These are phyloP conservation scores for Pelochelys cantorii DNA, from an alignment of 2,797 vertebrate genomes.

Conservation along the genomic window DNA sequence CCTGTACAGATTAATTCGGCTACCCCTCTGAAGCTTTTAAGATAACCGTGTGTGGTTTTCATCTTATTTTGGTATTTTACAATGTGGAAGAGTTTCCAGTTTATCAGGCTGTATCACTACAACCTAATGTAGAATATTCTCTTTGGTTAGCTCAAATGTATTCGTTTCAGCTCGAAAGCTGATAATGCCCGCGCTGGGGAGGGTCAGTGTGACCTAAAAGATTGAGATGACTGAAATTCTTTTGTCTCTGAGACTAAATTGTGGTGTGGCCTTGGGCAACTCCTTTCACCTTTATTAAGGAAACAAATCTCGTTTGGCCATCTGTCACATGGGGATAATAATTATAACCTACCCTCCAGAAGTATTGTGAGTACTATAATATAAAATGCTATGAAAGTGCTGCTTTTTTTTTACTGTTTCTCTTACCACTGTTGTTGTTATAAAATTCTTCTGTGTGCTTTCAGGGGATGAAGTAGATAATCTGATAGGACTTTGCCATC, in stretches of 20 bases:
- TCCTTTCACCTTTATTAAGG: constrained; percentile 8
- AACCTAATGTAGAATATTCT: constrained; percentile 13
- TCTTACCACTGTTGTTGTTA: not conserved
- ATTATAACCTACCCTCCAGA: constrained; percentile 24
- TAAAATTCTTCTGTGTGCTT: constrained; percentile 21
- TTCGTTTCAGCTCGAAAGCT: not conserved
- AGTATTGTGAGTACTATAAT: not conserved
- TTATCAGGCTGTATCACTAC: not conserved
- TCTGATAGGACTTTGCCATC: not conserved
- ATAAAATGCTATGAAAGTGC: not conserved
- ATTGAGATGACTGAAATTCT: not conserved
- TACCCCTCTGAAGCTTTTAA: no score
- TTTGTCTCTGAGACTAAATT: not conserved
- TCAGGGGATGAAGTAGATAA: not conserved
- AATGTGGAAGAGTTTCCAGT: not conserved
- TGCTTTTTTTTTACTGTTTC: constrained; percentile 27
- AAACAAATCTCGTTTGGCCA: not conserved
- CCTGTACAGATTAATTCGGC: no score
- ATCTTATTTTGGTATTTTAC: constrained; percentile 16
- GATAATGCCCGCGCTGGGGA: constrained; percentile 13
- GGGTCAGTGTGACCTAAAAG: not conserved
- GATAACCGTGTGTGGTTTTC: constrained; percentile 55
- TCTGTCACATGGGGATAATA: constrained; percentile 1
- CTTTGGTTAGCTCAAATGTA: constrained; percentile 48
- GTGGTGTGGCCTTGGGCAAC: not conserved